Evolutionary conservation across 2,888 invertebrate genomes (phyloP).

Genomic region (Microchrysa polita): DNA sequence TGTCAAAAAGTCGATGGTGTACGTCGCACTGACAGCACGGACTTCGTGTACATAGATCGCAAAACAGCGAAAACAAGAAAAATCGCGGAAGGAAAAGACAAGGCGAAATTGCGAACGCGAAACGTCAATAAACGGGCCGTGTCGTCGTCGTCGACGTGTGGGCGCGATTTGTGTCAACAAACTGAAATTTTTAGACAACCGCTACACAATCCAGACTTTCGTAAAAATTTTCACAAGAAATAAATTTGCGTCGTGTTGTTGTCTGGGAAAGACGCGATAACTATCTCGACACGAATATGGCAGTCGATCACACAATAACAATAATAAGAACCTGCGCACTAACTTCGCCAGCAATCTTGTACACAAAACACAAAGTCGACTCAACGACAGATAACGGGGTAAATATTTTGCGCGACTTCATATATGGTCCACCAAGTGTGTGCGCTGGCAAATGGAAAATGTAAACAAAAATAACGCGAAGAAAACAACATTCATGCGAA

Average conservation of each 20-base stretch:
- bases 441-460: slow-evolving; percentile 19
- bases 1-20: slow-evolving; percentile 28
- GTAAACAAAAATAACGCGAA: slow-evolving; percentile 35
- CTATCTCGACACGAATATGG: not conserved
- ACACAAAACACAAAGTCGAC: not conserved
- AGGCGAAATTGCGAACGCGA: not conserved
- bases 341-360: not conserved
- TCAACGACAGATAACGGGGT: slow-evolving; percentile 12
- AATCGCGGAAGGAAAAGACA: not conserved
- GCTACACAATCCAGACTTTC: not conserved
- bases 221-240: slow-evolving; percentile 12
- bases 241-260: slow-evolving; percentile 17
- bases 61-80: not conserved
- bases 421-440: not conserved
- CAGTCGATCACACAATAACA: slow-evolving; percentile 38
- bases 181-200: not conserved
- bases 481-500: too few relatives aligned
- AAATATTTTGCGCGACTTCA: not conserved
- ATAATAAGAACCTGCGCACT: slow-evolving; percentile 42
- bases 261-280: slow-evolving; percentile 12
- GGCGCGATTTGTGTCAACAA: not conserved
- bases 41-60: not conserved
- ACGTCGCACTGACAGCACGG: slow-evolving; percentile 18
- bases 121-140: slow-evolving; percentile 2
- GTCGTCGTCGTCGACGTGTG: not conserved